Evolutionary conservation across 2,113 vertebrate species (phyloP).

Genomic region (Calidris pygmaea): DNA sequence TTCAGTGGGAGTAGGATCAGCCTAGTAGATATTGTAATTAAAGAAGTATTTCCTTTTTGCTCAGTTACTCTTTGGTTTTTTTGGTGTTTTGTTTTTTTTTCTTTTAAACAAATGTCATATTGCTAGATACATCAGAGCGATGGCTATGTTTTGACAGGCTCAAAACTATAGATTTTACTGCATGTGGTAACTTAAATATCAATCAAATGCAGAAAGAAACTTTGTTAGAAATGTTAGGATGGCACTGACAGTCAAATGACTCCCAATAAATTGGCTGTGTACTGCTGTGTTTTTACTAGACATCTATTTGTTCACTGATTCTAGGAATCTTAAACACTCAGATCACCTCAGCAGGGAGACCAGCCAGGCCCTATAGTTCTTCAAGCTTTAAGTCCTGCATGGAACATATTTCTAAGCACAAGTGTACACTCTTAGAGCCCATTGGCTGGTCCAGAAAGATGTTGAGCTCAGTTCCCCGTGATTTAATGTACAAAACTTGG

Average conservation of each 20-base stretch:
- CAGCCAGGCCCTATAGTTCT: not conserved
- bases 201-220: not conserved
- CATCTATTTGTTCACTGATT: not conserved
- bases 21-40: not conserved
- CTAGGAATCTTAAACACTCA: not conserved
- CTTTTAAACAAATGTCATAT: not conserved
- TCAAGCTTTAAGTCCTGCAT: not conserved
- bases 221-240: not conserved
- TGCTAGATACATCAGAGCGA: not conserved
- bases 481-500: not conserved
- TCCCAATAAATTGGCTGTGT: not conserved
- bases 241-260: not conserved
- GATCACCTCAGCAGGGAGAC: not conserved
- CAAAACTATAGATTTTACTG: not conserved
- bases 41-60: not conserved
- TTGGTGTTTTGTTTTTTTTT: not conserved
- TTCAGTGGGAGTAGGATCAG: not conserved
- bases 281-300: not conserved
- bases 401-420: not conserved
- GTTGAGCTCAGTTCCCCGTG: not conserved
- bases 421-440: not conserved
- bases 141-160: not conserved
- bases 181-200: not conserved
- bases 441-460: not conserved
- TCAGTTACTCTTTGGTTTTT: not conserved